Evolutionary conservation across 2,888 invertebrate genomes (phyloP), one percentile per base, ranked within the genome.

Genomic region (Julus scandinavius): DNA sequence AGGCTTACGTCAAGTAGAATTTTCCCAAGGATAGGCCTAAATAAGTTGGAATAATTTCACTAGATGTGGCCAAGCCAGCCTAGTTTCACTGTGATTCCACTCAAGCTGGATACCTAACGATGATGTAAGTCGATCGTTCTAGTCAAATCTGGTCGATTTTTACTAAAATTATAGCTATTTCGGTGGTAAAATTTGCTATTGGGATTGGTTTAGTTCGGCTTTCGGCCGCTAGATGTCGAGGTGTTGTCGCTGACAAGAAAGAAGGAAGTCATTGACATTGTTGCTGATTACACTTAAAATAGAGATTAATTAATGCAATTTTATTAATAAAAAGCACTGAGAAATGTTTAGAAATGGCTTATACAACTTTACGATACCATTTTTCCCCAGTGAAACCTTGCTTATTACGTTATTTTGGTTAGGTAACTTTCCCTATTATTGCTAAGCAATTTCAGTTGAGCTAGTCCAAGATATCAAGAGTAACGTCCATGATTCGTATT

Each of bases 1-100:
- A 85, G 85, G 85, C 85, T 85, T 85, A 85, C 85, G 85, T 85
- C 85, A 85, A 85, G 80, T 80, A 80, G 80, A 80, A 80, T 80
- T 80, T 80, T 80, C 80, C 45, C 45, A 85, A 49, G 85, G 45
- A 85, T 85, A 85, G 85, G 85, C 85, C 85, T 85, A 85, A 85
- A 38, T 80, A 80, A 80, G 80, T 80, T 80, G 80, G 80, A 80
- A 80, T 80, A 80, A 80, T 80, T 80, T 80, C 80, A 29, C 80
- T 80, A 80, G 80, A 80, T 80, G 80, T 29, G 38, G 80, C 80
- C 38, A 38, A 80, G 80, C 38, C 80, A 80, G 3, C 9, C 38
- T 80, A 80, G 38, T 29, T 38, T 38, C 80, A 13, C 80, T 80
- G 80, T 80, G 80, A 40, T 80, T 80, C 38, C 80, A 13, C 80